Base-by-base conservation (phyloP, 2,113 vertebrate genomes). In the Cottus gobio region DNA sequence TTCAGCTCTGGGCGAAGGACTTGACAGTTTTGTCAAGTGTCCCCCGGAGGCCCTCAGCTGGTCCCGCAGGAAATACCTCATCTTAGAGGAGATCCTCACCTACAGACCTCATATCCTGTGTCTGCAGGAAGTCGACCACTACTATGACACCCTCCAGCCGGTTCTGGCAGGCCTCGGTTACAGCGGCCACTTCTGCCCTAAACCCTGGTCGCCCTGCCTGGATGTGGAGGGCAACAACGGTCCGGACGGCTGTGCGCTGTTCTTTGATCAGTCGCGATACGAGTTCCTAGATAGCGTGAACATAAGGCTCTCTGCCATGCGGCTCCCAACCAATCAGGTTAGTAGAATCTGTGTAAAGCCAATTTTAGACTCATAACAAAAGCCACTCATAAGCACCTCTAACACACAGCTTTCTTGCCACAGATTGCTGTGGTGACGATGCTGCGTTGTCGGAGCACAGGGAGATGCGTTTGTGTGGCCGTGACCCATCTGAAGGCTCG, bases 111-210 rank as follows among this genome's bases (percentile, higher is more conserved):
- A 99, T 52, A 95, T 99, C 79, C 64, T 99, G 87, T 99, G 98
- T 84, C 94, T 99, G 57, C 97, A 99, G 87, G 98, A 99, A 63
- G 98, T 99, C 0, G 98, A 99, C 90, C 98, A 99, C 93, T 99
- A 97, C 87, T 96, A 97, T 0, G 98, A 99, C 90, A 99, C 97
- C 69, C 96, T 99, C 22, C 96, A 97, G 80, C 98, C 98, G 0
- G 92, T 98, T 3, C 96, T 99, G 67, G 93, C 95, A 58, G 93
- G 97, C 8, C 75, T 99, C 62, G 98, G 98, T 68, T 99, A 99
- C 87, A 95, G 95, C 58, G 94, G 97, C 75, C 96, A 94, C 1
- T 99, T 99, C 87, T 97, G 96, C 85, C 97, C 98, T 0, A 99
- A 99, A 77, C 98, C 97, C 0, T 96, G 95, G 95, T 99, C 98